phyloP scores from a whole-genome alignment of 2,797 vertebrate genomes.

The Aulostomus chinensis region DNA sequence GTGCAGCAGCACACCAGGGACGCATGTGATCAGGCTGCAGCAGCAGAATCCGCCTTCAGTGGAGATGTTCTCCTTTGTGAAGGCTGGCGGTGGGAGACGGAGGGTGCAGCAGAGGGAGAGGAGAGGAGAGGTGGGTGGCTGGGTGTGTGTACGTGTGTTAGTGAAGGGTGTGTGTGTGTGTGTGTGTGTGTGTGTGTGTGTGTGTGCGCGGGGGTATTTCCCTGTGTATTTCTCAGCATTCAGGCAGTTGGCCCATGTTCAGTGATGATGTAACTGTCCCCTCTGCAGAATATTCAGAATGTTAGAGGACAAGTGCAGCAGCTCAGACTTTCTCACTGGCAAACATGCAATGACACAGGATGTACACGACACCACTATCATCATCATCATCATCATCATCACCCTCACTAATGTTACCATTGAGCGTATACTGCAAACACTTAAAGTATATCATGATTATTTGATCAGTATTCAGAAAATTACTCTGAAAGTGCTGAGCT shows the following conservation, averaged over 20 bases:
- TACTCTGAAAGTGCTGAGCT: too few relatives aligned
- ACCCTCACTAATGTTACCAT: too few relatives aligned
- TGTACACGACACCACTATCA: too few relatives aligned
- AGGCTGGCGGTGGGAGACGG: neutral
- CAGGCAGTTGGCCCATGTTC: conserved; percentile 45
- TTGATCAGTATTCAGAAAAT: too few relatives aligned
- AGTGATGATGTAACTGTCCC: conserved; percentile 61
- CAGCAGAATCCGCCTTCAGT: neutral
- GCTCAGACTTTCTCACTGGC: too few relatives aligned
- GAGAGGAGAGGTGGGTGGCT: neutral
- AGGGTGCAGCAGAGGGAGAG: neutral
- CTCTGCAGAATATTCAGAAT: conserved; percentile 31
- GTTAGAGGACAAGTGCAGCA: conserved; percentile 22
- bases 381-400: too few relatives aligned
- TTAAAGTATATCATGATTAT: too few relatives aligned
- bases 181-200: neutral
- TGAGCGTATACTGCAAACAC: too few relatives aligned
- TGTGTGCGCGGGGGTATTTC: neutral
- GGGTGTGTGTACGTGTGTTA: neutral
- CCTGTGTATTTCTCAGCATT: conserved; percentile 42
- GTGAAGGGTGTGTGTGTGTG: conserved; percentile 4
- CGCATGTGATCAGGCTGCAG: too few relatives aligned
- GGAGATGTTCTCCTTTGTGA: neutral
- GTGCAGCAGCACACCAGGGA: too few relatives aligned
- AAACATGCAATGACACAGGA: too few relatives aligned